A percentile compares a stretch with the other conserved stretches of the same genome.
These are phyloP conservation scores for Phylloscopus trochilus DNA, from an alignment of 2,113 vertebrate species.

Conservation along the genomic window DNA sequence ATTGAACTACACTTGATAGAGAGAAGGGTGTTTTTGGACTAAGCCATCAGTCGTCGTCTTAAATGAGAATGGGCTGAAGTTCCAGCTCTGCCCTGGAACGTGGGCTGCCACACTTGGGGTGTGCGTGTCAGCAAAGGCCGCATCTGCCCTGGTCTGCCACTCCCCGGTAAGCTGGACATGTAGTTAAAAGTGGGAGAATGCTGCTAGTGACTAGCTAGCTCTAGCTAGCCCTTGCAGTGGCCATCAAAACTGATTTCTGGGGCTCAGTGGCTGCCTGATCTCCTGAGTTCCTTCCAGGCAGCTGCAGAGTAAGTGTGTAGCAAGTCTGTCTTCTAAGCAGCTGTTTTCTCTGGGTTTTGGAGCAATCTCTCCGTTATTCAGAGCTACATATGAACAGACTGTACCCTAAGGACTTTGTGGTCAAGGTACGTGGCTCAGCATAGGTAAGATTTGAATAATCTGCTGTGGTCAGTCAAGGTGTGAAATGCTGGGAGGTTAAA, in stretches of 20 bases:
- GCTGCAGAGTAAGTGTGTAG: not conserved
- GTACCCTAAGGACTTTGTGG: not conserved
- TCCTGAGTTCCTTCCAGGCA: not conserved
- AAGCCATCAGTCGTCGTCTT: not conserved
- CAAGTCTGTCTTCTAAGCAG: not conserved
- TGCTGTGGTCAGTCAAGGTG: not conserved
- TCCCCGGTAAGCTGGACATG: accelerated
- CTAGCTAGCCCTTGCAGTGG: not conserved
- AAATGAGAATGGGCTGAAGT: not conserved
- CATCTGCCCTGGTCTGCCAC: accelerated
- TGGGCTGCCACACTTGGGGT: not conserved
- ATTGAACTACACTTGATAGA: not conserved
- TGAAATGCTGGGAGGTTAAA: not conserved
- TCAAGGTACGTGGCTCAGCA: not conserved
- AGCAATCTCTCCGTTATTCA: not conserved
- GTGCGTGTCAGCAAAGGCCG: not conserved
- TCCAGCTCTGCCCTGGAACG: not conserved
- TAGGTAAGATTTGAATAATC: not conserved
- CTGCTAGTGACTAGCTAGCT: not conserved
- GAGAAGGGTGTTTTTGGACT: not conserved
- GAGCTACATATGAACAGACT: not conserved
- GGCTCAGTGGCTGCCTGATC: not conserved
- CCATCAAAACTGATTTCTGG: not conserved
- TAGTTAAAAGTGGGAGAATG: not conserved
- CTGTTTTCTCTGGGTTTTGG: not conserved